Evolutionary conservation across 2,113 vertebrate genomes (phyloP).

Genomic region (Andinoacara biseriatus): DNA sequence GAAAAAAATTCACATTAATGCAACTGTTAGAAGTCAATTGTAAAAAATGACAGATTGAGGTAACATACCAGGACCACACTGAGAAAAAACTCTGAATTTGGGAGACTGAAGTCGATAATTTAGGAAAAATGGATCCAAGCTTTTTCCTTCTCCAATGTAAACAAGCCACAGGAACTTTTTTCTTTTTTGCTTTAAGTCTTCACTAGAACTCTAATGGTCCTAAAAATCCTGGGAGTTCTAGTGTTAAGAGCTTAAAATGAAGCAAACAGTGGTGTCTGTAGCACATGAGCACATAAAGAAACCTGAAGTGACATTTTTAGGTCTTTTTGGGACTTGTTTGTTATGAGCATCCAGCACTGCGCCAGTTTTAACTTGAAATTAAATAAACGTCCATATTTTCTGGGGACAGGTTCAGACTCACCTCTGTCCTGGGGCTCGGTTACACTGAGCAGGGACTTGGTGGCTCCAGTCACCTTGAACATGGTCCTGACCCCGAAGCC

Average conservation of each 20-base stretch:
- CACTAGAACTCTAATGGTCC: too few species aligned
- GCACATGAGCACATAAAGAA: neutral
- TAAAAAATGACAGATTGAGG: neutral
- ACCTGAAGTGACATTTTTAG: too few species aligned
- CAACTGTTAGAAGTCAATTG: neutral
- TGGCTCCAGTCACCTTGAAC: slow-evolving; percentile 49
- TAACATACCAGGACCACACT: neutral
- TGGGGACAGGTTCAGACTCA: neutral
- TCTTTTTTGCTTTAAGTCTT: too few species aligned
- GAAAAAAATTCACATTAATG: neutral
- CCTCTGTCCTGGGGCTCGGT: slow-evolving; percentile 68
- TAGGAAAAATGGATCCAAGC: neutral
- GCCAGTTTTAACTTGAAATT: neutral
- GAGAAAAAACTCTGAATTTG: too few species aligned
- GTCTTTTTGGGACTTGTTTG: neutral
- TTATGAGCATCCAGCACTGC: neutral
- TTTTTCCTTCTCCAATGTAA: too few species aligned
- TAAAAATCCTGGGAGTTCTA: too few species aligned
- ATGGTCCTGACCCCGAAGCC: slow-evolving; percentile 55
- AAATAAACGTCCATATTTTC: neutral
- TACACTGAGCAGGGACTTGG: slow-evolving; percentile 47
- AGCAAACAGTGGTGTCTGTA: neutral
- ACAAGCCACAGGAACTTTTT: too few species aligned
- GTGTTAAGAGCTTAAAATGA: too few species aligned
- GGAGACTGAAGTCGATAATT: neutral